Evolutionary conservation across 2,888 invertebrate species (phyloP), one percentile per base, ranked within the genome.

Genomic region (Pseudococcus longispinus): DNA sequence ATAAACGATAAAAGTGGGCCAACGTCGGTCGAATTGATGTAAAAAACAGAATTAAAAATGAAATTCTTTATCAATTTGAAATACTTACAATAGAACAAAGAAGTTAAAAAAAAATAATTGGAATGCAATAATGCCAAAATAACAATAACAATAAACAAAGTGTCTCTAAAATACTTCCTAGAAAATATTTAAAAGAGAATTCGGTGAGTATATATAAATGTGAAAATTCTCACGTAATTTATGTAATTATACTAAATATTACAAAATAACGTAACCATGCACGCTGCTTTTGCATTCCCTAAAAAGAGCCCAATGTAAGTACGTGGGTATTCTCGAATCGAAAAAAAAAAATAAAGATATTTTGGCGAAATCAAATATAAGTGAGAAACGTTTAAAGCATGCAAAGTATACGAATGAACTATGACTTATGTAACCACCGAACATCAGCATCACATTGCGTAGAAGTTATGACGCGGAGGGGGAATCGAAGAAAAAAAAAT

Each of bases 131-230:
- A 29, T 29, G 70, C 70, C 70, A 20, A 70, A 60, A 70, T 70
- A 70, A 70, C 70, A 29, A 70, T 70, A 70, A 70, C 70, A 70
- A 70, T 70, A 70, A 70, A 70, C 29, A 70, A 70, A 70, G 70
- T 70, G 70, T 70, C 18, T 18, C 70, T 70, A 70, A 65, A 23
- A 60, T 60, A 60, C 23, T n/a, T 65, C 4, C 65, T 70, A 70
- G 70, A 29, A 70, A 70, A 70, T 18, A 32, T 70, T 70, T 29
- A 29, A 29, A 70, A 70, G 29, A 15, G 32, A 29, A 70, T 18
- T 70, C 29, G 29, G 70, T 70, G 70, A 70, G 32, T 70, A 70
- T 70, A 70, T 70, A 70, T 70, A 70, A 70, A 70, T 70, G 70
- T 70, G 70, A 70, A 70, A 70, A 70, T 70, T 18, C 70, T 70